These are phyloP conservation scores for Steinernema carpocapsae DNA, from an alignment of 2,888 invertebrate genomes.

Conservation along the genomic window DNA sequence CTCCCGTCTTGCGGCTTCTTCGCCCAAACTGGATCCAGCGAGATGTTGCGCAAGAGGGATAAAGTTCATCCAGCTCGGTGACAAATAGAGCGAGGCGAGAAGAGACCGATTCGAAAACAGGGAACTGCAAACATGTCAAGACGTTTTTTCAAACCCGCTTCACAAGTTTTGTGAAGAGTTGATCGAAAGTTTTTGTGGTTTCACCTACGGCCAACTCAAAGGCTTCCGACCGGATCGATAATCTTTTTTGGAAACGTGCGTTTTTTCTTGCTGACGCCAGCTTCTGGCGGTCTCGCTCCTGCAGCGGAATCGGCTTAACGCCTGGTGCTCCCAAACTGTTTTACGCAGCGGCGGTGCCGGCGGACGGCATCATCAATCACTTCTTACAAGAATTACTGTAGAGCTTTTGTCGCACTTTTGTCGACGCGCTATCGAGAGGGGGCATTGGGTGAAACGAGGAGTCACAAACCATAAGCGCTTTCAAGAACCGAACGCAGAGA, in stretches of 20 bases:
- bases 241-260: neutral
- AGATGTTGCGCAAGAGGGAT: slow-evolving; percentile 35
- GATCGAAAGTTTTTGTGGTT: neutral
- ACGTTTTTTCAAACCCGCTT: neutral
- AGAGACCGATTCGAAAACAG: neutral
- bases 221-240: neutral
- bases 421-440: neutral
- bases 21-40: slow-evolving; percentile 16
- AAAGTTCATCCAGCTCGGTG: slow-evolving; percentile 26
- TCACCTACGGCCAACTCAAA: neutral
- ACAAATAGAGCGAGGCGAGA: slow-evolving; percentile 1
- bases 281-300: neutral
- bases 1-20: neutral
- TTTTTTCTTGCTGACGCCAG: neutral
- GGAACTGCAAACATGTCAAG: slow-evolving; percentile 15
- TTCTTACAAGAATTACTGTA: slow-evolving; percentile 23
- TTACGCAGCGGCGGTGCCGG: neutral
- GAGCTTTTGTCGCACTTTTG: slow-evolving; percentile 14
- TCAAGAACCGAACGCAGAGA: neutral
- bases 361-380: slow-evolving; percentile 7
- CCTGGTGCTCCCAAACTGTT: neutral
- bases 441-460: slow-evolving; percentile 13
- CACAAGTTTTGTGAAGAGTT: neutral
- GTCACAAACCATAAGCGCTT: slow-evolving; percentile 19
- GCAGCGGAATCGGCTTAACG: neutral